A percentile compares a stretch with the other conserved stretches of the same genome.
Conservation (phyloP, 2,888 invertebrate species). For the Stenichneumon culpator region DNA sequence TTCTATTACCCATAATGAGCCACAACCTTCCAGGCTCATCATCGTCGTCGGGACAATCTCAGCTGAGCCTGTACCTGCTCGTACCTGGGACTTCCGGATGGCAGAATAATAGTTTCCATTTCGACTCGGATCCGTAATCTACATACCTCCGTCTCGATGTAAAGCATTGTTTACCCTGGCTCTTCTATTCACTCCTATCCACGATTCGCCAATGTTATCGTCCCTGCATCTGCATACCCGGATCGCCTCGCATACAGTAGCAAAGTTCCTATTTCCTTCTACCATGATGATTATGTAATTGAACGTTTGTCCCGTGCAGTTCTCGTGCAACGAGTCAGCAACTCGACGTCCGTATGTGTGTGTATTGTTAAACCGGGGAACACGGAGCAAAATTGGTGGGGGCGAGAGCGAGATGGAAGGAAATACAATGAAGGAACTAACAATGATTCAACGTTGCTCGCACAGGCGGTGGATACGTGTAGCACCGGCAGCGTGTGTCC, state of each 20-base stretch:
- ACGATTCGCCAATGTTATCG: slow-evolving; percentile 17
- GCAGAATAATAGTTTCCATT: slow-evolving; percentile 22
- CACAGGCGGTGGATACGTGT: slow-evolving; percentile 7
- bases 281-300: slow-evolving; percentile 50
- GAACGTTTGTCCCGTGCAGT: slow-evolving; percentile 27
- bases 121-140: slow-evolving; percentile 31
- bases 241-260: slow-evolving; percentile 10
- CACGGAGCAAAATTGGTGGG: slow-evolving; percentile 5
- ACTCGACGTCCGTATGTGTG: not conserved
- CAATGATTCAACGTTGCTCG: slow-evolving; percentile 49
- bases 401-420: slow-evolving; percentile 18
- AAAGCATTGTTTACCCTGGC: slow-evolving; percentile 43
- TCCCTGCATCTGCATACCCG: slow-evolving; percentile 19
- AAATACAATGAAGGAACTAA: slow-evolving; percentile 38
- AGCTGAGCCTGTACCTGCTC: slow-evolving; percentile 55
- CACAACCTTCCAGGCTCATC: slow-evolving; percentile 4
- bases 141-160: not conserved
- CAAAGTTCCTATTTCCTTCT: slow-evolving; percentile 33
- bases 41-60: slow-evolving; percentile 53
- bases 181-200: slow-evolving; percentile 20
- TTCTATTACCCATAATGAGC: not conserved
- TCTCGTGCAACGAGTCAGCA: slow-evolving; percentile 8
- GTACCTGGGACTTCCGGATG: slow-evolving; percentile 66
- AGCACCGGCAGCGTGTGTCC: slow-evolving; percentile 51
- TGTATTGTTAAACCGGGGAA: slow-evolving; percentile 25